Percentiles rank a stretch among this genome's conserved stretches.
phyloP scores from a whole-genome alignment of 2,797 vertebrate species.

The Semaprochilodus insignis region DNA sequence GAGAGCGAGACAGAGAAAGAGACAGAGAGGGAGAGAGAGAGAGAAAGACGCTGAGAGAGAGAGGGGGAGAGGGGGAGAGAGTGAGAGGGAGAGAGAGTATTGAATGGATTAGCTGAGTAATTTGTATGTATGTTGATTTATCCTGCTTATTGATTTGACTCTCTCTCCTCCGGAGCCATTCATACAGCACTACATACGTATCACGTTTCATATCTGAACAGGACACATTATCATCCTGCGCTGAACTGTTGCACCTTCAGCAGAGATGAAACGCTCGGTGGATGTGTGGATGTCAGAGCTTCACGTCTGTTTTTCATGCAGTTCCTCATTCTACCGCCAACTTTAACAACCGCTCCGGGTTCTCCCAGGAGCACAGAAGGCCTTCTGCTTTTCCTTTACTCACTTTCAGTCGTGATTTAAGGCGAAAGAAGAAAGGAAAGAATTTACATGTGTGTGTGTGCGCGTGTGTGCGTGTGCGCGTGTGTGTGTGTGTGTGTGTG shows the following conservation, averaged over 20 bases:
- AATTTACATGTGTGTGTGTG: conserved; percentile 14
- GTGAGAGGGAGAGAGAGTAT: conserved; percentile 14
- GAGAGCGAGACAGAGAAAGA: background rate
- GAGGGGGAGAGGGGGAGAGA: no score
- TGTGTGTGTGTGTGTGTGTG: conserved; percentile 11
- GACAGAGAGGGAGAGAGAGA: background rate
- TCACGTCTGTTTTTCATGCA: conserved; percentile 10
- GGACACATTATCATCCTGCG: background rate
- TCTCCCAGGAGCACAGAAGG: conserved; percentile 8
- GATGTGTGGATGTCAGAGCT: conserved; percentile 14
- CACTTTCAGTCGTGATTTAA: conserved; percentile 41
- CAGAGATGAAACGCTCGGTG: conserved; percentile 6
- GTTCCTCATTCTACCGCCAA: conserved; percentile 11
- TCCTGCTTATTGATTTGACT: conserved; percentile 37
- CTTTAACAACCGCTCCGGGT: conserved; percentile 7
- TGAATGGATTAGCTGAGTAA: conserved; percentile 50
- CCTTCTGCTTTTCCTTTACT: conserved; percentile 29
- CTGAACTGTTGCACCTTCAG: background rate
- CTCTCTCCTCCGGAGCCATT: background rate
- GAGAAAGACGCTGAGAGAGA: no score
- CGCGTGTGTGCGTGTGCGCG: conserved; percentile 35
- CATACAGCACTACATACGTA: background rate
- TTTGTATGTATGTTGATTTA: conserved; percentile 49
- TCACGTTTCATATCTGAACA: background rate
- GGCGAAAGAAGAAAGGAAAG: conserved; percentile 29